phyloP scores from a whole-genome alignment of 2,797 vertebrate genomes.

The Sternotherus odoratus region DNA sequence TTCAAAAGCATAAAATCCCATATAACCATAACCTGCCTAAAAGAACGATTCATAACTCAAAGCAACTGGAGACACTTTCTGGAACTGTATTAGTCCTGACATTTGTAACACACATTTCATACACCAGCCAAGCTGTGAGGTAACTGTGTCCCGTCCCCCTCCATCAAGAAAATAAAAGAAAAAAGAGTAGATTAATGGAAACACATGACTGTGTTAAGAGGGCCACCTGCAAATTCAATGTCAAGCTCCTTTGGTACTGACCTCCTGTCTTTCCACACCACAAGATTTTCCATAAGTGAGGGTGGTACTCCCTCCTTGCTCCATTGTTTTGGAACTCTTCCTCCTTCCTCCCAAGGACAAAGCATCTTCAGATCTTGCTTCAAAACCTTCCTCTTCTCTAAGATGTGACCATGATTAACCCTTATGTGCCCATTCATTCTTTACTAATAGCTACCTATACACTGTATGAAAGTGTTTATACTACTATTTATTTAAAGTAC shows the following conservation, averaged over 20 bases:
- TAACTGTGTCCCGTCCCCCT: no score
- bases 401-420: not conserved
- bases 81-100: not conserved
- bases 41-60: not conserved
- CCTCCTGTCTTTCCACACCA: not conserved
- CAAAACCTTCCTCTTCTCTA: not conserved
- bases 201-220: not conserved
- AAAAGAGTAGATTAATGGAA: not conserved
- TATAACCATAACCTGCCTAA: not conserved
- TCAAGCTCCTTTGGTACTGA: not conserved
- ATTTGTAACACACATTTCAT: not conserved
- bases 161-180: not conserved
- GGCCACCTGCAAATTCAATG: fast-evolving
- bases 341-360: not conserved
- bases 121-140: not conserved
- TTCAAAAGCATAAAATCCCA: not conserved
- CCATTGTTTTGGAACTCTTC: not conserved
- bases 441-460: not conserved
- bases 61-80: not conserved
- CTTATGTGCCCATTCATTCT: not conserved
- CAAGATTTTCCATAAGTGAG: not conserved
- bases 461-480: not conserved
- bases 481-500: not conserved
- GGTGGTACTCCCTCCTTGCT: not conserved
- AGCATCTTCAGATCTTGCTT: not conserved